Base-by-base conservation (phyloP, 2,113 vertebrate species). In the Daboia siamensis region DNA sequence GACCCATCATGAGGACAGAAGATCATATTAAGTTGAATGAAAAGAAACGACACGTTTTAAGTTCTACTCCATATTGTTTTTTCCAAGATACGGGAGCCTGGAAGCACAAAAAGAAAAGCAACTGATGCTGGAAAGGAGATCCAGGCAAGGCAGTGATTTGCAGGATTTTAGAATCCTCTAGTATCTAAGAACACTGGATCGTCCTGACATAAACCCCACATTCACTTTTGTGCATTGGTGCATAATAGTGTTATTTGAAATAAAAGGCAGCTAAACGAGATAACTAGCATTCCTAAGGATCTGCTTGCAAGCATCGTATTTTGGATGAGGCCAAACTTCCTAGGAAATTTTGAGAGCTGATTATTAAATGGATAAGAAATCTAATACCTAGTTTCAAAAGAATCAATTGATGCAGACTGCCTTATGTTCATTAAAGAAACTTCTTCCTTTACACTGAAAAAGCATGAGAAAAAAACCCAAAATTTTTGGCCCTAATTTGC, bases 11-110 rank as follows among this genome's bases (percentile, higher is more conserved):
- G 17, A 84, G 57, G 56, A 95, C 94, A 55, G 85, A 93, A 64
- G 59, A 93, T n/a, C 39, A 69, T 51, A 90, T 0, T 0, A 87
- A 46, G 92, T 24, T 91, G 92, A 93, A 88, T 6, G 85, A 54
- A 93, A 93, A 52, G 44, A 91, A 95, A 93, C 91, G 55, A 92
- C 0, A 0, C 80, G 57, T 90, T 95, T 88, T 94, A 95, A 61
- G 64, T 3, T 91, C 54, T 61, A 87, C 91, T 95, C 91, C 1
- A 0, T 88, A 93, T 46, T 12, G 20, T 48, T 91, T 94, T 51
- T 96, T 57, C 89, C 64, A 89, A 91, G 90, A 0, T 86, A 94
- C 90, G 13, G 0, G 0, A 0, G 5, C 57, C 5, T 48, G 92
- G 94, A 46, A 91, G 87, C 87, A 56, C 86, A 94, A 93, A 87